These are phyloP conservation scores for Serranus cabrilla DNA, from an alignment of 2,797 vertebrate genomes.

Conservation along the genomic window DNA sequence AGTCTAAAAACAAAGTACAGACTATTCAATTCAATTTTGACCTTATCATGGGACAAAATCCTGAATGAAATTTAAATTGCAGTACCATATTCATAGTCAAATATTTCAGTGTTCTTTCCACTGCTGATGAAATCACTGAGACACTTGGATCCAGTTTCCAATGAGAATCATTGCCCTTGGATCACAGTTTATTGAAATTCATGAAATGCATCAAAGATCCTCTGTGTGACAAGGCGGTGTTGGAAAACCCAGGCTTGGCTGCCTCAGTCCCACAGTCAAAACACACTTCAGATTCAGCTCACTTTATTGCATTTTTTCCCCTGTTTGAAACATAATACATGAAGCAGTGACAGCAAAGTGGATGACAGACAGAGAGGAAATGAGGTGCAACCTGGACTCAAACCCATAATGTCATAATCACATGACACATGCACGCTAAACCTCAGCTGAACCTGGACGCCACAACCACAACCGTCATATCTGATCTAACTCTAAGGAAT, in stretches of 20 bases:
- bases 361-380: conserved; percentile 57
- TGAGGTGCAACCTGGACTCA: conserved; percentile 41
- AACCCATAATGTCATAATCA: conserved; percentile 49
- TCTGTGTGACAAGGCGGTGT: conserved; percentile 29
- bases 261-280: conserved; percentile 13
- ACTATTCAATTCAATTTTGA: neutral
- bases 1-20: neutral
- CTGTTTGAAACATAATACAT: conserved; percentile 37
- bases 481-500: conserved; percentile 33
- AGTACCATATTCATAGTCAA: conserved; percentile 52
- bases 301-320: conserved; percentile 23
- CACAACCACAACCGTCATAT: conserved; percentile 49
- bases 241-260: conserved; percentile 36
- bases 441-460: conserved; percentile 42
- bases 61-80: conserved; percentile 26
- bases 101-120: conserved; percentile 36
- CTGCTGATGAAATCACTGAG: conserved; percentile 56
- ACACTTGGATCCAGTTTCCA: conserved; percentile 47
- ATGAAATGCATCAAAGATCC: conserved; percentile 44
- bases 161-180: conserved; percentile 27
- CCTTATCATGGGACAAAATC: too few relatives aligned
- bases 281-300: conserved; percentile 33
- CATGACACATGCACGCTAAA: conserved; percentile 12
- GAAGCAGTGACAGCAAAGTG: conserved; percentile 33
- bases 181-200: conserved; percentile 52